phyloP scores from a whole-genome alignment of 2,888 invertebrate genomes.

The Melanophora roralis region DNA sequence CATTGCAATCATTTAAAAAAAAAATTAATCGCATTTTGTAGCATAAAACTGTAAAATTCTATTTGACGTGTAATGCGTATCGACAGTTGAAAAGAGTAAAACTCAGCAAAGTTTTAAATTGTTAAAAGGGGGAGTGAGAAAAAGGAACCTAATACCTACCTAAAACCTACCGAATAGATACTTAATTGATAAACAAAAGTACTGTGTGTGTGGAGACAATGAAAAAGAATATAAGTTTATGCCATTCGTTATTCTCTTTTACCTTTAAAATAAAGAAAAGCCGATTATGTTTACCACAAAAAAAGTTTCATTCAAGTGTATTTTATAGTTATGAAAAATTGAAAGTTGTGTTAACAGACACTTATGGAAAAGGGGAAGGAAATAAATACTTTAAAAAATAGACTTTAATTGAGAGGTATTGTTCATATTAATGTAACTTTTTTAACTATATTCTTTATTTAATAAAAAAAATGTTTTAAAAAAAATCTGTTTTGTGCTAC shows the following conservation, averaged over 20 bases:
- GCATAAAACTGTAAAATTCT: constrained; percentile 47
- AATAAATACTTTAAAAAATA: not conserved
- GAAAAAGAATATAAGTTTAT: not conserved
- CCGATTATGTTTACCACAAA: not conserved
- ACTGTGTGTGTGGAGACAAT: not conserved
- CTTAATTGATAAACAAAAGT: constrained; percentile 34
- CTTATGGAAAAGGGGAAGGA: no score
- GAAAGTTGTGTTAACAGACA: no score
- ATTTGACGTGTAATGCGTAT: constrained; percentile 54
- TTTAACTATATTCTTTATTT: not conserved
- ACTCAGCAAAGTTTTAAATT: constrained; percentile 32
- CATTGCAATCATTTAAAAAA: constrained; percentile 42
- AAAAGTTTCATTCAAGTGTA: no score
- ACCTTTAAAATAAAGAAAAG: no score
- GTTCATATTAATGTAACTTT: not conserved
- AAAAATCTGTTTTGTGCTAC: not conserved
- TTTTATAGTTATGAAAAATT: no score
- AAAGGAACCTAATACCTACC: not conserved
- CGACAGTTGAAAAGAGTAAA: constrained; percentile 52
- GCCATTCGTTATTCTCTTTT: not conserved
- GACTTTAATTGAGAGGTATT: not conserved
- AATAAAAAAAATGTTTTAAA: not conserved
- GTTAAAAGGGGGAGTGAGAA: not conserved
- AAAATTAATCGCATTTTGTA: constrained; percentile 59
- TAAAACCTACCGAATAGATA: no score